Percentiles rank a stretch among this genome's conserved stretches.
These are phyloP conservation scores for Sinonovacula constricta DNA, from an alignment of 1,140 invertebrate species.

Conservation along the genomic window DNA sequence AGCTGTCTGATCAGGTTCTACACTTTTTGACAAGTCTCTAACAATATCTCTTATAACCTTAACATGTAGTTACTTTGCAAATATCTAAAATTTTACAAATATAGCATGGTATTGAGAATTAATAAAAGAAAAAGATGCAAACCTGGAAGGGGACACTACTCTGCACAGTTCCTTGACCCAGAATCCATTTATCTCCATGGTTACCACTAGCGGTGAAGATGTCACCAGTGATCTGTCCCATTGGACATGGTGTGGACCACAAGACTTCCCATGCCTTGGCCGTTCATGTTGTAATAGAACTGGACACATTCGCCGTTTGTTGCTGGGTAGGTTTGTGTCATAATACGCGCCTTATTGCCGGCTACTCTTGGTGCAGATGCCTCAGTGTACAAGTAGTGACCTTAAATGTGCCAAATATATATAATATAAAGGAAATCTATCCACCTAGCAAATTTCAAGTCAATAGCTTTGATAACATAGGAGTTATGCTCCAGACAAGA, in stretches of 20 bases:
- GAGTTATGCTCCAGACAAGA: too few species aligned
- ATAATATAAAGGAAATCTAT: too few species aligned
- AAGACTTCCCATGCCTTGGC: conserved; percentile 65
- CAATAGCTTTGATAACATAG: too few species aligned
- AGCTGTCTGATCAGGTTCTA: too few species aligned
- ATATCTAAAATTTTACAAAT: too few species aligned
- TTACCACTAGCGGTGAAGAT: conserved; percentile 66
- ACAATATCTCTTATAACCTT: too few species aligned
- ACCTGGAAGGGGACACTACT: conserved; percentile 62
- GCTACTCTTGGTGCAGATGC: conserved; percentile 63
- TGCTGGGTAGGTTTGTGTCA: conserved; percentile 57
- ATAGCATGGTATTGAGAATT: too few species aligned
- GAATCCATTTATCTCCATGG: conserved; percentile 72
- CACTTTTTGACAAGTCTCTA: too few species aligned
- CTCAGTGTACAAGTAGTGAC: conserved; percentile 75
- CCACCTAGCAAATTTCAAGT: too few species aligned
- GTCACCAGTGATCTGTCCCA: conserved; percentile 50
- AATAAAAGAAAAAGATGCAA: too few species aligned
- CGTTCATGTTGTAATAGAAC: conserved; percentile 77
- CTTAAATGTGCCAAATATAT: conserved; percentile 52
- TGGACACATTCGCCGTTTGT: conserved; percentile 65
- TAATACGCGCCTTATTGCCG: conserved; percentile 67
- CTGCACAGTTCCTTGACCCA: conserved; percentile 61
- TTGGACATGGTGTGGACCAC: conserved; percentile 59
- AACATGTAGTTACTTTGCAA: too few species aligned